Conservation (phyloP, 1,140 invertebrate genomes). For the Drosophila setifemur region DNA sequence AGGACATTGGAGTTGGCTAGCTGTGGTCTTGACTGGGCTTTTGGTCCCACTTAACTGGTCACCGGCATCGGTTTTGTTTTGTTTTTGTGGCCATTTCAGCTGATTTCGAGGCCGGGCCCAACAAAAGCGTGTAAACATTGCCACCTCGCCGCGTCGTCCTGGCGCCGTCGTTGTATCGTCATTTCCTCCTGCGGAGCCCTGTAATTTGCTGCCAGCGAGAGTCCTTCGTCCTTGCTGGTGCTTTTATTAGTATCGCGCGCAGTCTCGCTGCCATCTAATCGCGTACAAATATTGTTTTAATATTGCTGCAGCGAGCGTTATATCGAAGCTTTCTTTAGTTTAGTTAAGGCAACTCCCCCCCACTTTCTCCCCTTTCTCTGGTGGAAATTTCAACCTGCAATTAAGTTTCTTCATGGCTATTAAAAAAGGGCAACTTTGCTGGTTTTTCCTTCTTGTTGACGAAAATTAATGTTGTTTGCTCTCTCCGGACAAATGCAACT, state of each 20-base stretch:
- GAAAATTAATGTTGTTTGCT: slow-evolving; percentile 70
- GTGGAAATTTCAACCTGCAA: slow-evolving; percentile 57
- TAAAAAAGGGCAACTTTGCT: slow-evolving; percentile 4
- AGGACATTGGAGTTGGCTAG: slow-evolving; percentile 14
- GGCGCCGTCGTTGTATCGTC: slow-evolving; percentile 64
- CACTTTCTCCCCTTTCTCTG: background rate
- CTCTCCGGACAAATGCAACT: slow-evolving; percentile 62
- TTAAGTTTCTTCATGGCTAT: slow-evolving; percentile 51
- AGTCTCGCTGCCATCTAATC: slow-evolving; percentile 43
- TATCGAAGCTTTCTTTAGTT: slow-evolving; percentile 47
- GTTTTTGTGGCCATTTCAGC: too few relatives aligned
- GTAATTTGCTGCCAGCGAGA: slow-evolving; percentile 50
- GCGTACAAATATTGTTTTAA: slow-evolving; percentile 73
- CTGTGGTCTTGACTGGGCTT: slow-evolving; percentile 39
- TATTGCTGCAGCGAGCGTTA: slow-evolving; percentile 31
- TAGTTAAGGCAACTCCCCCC: background rate
- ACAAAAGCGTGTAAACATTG: slow-evolving; percentile 68
- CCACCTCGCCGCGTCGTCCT: slow-evolving; percentile 52
- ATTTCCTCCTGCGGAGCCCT: slow-evolving; percentile 26
- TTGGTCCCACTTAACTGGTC: slow-evolving; percentile 50
- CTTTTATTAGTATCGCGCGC: background rate
- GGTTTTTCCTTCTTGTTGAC: slow-evolving; percentile 41
- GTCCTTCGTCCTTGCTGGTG: slow-evolving; percentile 21
- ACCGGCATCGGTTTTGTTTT: slow-evolving; percentile 39
- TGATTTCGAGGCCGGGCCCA: slow-evolving; percentile 15